Evolutionary conservation across 2,888 invertebrate genomes (phyloP).

Genomic region (Diabrotica balteata): DNA sequence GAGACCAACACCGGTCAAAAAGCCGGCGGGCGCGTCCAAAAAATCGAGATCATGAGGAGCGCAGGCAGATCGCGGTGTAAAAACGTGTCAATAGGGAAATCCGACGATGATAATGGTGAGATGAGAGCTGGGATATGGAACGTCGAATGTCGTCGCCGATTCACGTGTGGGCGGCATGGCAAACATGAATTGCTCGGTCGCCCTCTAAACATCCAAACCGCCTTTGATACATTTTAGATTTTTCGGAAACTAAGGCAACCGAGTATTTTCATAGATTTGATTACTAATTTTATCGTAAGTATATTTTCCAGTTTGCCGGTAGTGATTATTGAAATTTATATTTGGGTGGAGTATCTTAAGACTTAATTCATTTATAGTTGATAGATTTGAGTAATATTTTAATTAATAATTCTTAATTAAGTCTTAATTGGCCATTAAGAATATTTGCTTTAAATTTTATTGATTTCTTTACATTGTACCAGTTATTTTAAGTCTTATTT

Average conservation of each 20-base stretch:
- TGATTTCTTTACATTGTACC: too few species aligned
- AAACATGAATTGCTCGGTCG: constrained; percentile 1
- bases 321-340: too few species aligned
- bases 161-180: constrained; percentile 36
- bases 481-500: too few species aligned
- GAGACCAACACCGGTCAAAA: background rate
- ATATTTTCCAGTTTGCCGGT: background rate
- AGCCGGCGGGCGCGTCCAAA: background rate
- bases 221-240: too few species aligned
- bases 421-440: too few species aligned
- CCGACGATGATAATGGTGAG: background rate
- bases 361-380: too few species aligned
- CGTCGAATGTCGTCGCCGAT: constrained; percentile 5
- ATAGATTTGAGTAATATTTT: too few species aligned
- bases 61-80: too few species aligned
- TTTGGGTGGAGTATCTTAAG: too few species aligned
- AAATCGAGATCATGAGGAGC: background rate
- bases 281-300: background rate
- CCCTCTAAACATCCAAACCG: too few species aligned
- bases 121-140: constrained; percentile 8
- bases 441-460: too few species aligned
- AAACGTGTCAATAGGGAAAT: constrained; percentile 3
- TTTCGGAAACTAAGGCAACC: background rate
- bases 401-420: too few species aligned
- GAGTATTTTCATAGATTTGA: background rate